Percentiles rank a stretch among this genome's conserved stretches.
These are phyloP conservation scores for Gnatocerus cornutus DNA, from an alignment of 2,888 invertebrate species.

Conservation along the genomic window DNA sequence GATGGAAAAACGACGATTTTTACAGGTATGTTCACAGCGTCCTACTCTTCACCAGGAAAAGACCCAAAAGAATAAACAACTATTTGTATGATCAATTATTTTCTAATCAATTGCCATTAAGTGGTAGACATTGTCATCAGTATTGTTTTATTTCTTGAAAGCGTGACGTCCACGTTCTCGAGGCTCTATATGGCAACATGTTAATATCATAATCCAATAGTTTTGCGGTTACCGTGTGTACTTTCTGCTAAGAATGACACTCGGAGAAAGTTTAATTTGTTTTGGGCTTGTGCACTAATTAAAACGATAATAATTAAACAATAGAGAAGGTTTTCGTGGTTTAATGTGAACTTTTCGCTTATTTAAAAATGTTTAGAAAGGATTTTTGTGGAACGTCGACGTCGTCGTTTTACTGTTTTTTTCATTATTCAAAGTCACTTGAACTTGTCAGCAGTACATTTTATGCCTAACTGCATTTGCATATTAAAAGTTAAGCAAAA, in stretches of 20 bases:
- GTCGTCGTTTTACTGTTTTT: not conserved
- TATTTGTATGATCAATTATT: not conserved
- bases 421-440: not conserved
- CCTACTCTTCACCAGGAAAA: not conserved
- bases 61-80: not conserved
- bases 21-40: not conserved
- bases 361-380: constrained; percentile 11
- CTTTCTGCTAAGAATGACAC: constrained; percentile 42
- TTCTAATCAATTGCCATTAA: constrained; percentile 23
- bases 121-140: constrained; percentile 21
- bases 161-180: constrained; percentile 49
- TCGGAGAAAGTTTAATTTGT: constrained; percentile 42
- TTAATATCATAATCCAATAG: constrained; percentile 15
- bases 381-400: not conserved
- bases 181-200: constrained; percentile 33
- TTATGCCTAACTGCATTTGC: constrained; percentile 19
- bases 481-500: constrained; percentile 28
- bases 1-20: constrained; percentile 26
- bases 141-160: constrained; percentile 50
- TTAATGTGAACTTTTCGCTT: not conserved
- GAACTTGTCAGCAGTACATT: constrained; percentile 15
- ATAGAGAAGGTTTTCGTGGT: constrained; percentile 2
- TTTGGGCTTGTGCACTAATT: constrained; percentile 27
- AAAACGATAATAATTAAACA: constrained; percentile 25
- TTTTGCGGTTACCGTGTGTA: constrained; percentile 17